phyloP scores from a whole-genome alignment of 30 jellyfish, hydroid and myxozoan genomes.

The Sanderia malayensis region DNA sequence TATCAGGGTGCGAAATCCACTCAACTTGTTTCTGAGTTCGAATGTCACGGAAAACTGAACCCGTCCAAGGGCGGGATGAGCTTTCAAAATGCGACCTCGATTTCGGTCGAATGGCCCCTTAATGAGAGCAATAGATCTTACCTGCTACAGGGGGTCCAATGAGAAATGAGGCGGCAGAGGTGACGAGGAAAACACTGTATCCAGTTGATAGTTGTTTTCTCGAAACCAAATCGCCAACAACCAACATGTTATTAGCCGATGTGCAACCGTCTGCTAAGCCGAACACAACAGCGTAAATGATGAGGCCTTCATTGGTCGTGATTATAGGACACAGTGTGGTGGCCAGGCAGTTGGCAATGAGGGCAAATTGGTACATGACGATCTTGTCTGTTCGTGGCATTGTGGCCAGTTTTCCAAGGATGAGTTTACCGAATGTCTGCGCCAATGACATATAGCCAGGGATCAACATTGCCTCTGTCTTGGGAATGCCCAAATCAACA shows the following conservation, averaged over 20 bases:
- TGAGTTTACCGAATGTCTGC: constrained; percentile 76
- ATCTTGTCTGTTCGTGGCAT: constrained; percentile 60
- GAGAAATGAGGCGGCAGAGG: constrained; percentile 80
- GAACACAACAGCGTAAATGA: constrained; percentile 74
- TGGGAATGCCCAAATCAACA: constrained; percentile 62
- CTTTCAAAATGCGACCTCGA: too few species aligned
- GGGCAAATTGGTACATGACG: constrained; percentile 64
- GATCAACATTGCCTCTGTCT: constrained; percentile 55
- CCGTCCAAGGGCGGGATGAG: too few species aligned
- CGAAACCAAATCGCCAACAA: constrained; percentile 85
- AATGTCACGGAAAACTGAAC: too few species aligned
- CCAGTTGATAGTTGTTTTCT: constrained; percentile 65
- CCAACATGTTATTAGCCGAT: constrained; percentile 67
- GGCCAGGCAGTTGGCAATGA: constrained; percentile 78
- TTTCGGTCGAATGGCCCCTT: too few species aligned
- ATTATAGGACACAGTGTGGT: constrained; percentile 76
- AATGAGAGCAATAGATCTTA: constrained; percentile 15
- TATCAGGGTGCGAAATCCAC: too few species aligned
- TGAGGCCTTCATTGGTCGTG: constrained; percentile 48
- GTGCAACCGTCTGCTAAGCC: constrained; percentile 86
- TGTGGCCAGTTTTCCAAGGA: constrained; percentile 75
- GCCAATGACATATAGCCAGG: constrained; percentile 89
- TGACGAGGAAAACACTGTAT: constrained; percentile 53
- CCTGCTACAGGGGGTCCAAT: constrained; percentile 96
- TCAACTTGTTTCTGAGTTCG: too few species aligned